These are phyloP conservation scores for Pogonophryne albipinna DNA, from an alignment of 2,797 vertebrate genomes.

Conservation along the genomic window DNA sequence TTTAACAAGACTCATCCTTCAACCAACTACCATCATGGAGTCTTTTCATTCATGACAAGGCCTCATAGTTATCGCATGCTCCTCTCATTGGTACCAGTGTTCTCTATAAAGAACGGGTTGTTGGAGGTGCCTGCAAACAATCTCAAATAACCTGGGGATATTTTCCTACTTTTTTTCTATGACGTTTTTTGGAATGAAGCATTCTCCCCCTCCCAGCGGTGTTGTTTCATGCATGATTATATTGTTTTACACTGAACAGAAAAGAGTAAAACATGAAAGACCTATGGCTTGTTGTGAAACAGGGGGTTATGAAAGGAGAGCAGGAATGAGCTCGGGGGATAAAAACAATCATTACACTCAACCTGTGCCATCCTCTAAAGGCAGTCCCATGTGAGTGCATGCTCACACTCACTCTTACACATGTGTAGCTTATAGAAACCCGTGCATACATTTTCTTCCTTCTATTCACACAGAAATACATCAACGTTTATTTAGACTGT, in stretches of 20 bases:
- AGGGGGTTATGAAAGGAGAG: constrained; percentile 76
- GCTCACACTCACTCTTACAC: constrained; percentile 46
- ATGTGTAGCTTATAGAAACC: constrained; percentile 36
- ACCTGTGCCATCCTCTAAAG: constrained; percentile 70
- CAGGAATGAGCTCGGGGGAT: constrained; percentile 74
- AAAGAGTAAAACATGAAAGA: constrained; percentile 83
- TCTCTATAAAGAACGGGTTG: constrained; percentile 56
- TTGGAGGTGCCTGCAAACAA: constrained; percentile 78
- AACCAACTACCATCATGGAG: constrained; percentile 57
- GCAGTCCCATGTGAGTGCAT: constrained; percentile 62
- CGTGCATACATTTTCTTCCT: constrained; percentile 5
- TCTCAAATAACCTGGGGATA: constrained; percentile 81
- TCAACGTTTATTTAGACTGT: background rate
- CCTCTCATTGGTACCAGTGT: constrained; percentile 65
- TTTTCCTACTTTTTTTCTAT: constrained; percentile 72
- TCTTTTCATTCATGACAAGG: constrained; percentile 67
- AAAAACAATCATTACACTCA: constrained; percentile 78
- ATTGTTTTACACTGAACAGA: constrained; percentile 83
- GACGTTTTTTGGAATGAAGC: constrained; percentile 75
- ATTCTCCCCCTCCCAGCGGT: constrained; percentile 79
- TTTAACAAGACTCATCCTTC: constrained; percentile 65
- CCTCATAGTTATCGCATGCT: constrained; percentile 70
- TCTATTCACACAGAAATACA: constrained; percentile 4
- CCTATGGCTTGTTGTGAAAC: constrained; percentile 73
- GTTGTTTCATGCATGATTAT: constrained; percentile 83